These are phyloP conservation scores for Octopus bimaculoides DNA, from an alignment of 1,140 invertebrate genomes.

Conservation along the genomic window DNA sequence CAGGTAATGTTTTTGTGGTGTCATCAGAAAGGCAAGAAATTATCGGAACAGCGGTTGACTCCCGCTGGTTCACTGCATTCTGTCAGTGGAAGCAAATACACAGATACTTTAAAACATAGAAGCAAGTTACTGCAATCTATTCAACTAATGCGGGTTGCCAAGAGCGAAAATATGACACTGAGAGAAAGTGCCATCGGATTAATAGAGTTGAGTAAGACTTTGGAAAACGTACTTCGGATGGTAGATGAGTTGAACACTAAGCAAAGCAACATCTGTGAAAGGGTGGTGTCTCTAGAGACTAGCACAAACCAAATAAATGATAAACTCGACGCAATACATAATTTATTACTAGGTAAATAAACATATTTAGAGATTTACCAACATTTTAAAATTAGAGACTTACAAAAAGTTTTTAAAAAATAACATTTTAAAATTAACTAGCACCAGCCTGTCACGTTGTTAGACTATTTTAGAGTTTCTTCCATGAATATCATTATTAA, in stretches of 20 bases:
- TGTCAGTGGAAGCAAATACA: too few species aligned
- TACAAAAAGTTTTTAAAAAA: too few species aligned
- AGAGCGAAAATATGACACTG: conserved; percentile 35
- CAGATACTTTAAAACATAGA: conserved; percentile 16
- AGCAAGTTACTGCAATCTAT: conserved; percentile 41
- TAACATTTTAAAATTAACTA: too few species aligned
- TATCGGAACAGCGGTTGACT: too few species aligned
- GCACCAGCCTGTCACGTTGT: too few species aligned
- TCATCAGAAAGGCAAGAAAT: too few species aligned
- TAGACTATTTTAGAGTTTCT: too few species aligned
- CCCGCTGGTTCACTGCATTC: too few species aligned
- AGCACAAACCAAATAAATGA: background rate
- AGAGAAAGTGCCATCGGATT: conserved; percentile 40
- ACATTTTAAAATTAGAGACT: too few species aligned
- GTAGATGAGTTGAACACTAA: conserved; percentile 25
- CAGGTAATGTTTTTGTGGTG: conserved; percentile 36
- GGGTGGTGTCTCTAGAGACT: background rate
- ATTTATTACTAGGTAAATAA: too few species aligned
- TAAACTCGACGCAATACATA: background rate
- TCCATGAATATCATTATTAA: too few species aligned
- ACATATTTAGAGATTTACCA: too few species aligned
- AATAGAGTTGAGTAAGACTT: conserved; percentile 35
- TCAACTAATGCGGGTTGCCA: conserved; percentile 34
- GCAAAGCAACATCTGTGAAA: background rate
- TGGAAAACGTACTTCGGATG: conserved; percentile 34